These are phyloP conservation scores for Corvus moneduloides DNA, from an alignment of 2,113 vertebrate species.

Conservation along the genomic window DNA sequence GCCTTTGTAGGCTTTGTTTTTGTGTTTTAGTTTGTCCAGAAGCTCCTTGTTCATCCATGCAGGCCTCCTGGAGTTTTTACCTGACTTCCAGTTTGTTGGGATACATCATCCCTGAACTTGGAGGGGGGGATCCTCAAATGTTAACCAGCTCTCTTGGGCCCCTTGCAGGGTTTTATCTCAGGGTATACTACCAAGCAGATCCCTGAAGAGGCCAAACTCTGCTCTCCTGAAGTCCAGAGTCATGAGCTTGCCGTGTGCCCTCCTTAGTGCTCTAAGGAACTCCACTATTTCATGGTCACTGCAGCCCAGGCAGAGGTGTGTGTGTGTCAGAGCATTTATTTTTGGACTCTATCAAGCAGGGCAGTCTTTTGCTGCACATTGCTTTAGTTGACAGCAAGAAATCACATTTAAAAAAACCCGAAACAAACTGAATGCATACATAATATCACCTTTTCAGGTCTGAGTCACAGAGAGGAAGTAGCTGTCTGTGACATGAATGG, in stretches of 20 bases:
- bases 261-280: not conserved
- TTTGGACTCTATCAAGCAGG: not conserved
- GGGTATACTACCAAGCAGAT: not conserved
- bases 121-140: not conserved
- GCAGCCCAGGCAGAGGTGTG: not conserved
- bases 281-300: not conserved
- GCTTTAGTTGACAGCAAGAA: not conserved
- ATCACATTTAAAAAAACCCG: accelerated
- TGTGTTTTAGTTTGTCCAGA: not conserved
- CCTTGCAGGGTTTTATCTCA: not conserved
- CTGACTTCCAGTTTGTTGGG: accelerated
- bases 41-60: not conserved
- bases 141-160: not conserved
- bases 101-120: not conserved
- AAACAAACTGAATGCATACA: not conserved
- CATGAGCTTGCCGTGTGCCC: accelerated
- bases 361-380: not conserved
- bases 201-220: not conserved
- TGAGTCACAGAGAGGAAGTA: not conserved
- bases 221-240: not conserved
- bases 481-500: not conserved
- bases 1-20: not conserved
- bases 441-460: not conserved
- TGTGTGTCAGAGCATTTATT: not conserved
- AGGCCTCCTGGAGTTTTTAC: not conserved